These are phyloP conservation scores for Clytia hemisphaerica DNA, from an alignment of 30 jellyfish, hydroid and myxozoan genomes.

Conservation along the genomic window DNA sequence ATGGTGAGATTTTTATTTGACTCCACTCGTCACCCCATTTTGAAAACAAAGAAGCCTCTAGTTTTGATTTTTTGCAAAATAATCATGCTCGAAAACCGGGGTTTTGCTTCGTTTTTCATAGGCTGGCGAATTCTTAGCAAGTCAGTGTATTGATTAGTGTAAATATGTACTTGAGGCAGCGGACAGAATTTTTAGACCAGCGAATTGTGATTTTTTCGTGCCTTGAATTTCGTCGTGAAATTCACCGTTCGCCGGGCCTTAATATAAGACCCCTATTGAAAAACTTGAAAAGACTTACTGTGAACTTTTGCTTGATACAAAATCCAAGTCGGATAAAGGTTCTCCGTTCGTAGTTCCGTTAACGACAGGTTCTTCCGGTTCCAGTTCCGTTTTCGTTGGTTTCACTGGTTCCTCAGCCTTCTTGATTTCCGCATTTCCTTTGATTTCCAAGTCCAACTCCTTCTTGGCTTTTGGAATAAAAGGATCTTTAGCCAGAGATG, in stretches of 20 bases:
- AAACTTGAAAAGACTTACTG: conserved; percentile 37
- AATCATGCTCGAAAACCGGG: too few relatives aligned
- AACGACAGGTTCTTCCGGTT: conserved; percentile 2
- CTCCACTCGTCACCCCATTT: too few relatives aligned
- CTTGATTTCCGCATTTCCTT: conserved; percentile 18
- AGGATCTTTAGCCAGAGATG: conserved; percentile 60
- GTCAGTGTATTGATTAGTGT: too few relatives aligned
- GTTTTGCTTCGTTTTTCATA: neutral
- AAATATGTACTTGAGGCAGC: too few relatives aligned
- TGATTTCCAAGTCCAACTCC: conserved; percentile 34
- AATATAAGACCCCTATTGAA: too few relatives aligned
- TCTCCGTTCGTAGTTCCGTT: conserved; percentile 20
- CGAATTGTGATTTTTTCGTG: too few relatives aligned
- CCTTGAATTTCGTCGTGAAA: too few relatives aligned
- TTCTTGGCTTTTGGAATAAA: conserved; percentile 38
- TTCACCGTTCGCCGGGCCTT: too few relatives aligned
- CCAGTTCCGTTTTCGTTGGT: conserved; percentile 13
- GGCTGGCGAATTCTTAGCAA: neutral
- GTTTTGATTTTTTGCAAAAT: too few relatives aligned
- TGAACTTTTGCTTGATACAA: conserved; percentile 47
- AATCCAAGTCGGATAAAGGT: conserved; percentile 57
- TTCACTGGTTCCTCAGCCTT: conserved; percentile 33
- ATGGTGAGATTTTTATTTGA: too few relatives aligned
- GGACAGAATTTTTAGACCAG: too few relatives aligned
- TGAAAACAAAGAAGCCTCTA: too few relatives aligned